Evolutionary conservation across 2,113 vertebrate species (phyloP).

Genomic region (Pyxicephalus adspersus): DNA sequence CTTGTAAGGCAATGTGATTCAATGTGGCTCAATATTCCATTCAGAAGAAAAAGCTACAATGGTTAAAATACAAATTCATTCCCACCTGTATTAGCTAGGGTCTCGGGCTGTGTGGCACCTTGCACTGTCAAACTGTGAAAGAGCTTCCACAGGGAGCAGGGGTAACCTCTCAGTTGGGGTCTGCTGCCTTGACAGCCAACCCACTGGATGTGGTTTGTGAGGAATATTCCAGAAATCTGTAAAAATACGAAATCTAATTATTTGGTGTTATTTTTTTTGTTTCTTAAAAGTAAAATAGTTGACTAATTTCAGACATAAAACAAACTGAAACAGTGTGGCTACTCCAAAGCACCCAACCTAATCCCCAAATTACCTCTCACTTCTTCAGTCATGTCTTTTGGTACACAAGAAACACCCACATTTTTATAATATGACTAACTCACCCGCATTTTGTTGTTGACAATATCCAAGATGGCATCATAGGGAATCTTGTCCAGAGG

Average conservation of each 20-base stretch:
- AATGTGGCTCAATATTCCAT: no score
- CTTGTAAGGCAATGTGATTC: no score
- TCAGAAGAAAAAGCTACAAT: no score
- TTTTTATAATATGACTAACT: conserved; percentile 52
- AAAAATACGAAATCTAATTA: not conserved
- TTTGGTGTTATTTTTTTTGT: no score
- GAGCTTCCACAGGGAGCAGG: conserved; percentile 91
- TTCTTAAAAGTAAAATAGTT: no score
- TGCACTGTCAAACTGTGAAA: conserved; percentile 87
- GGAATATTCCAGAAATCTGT: conserved; percentile 90
- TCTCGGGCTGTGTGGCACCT: conserved; percentile 73
- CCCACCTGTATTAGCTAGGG: conserved; percentile 82
- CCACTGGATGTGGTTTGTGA: conserved; percentile 80
- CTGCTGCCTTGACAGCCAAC: conserved; percentile 91
- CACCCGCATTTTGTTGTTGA: conserved; percentile 96
- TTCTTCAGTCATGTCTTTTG: no score
- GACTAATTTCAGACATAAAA: no score
- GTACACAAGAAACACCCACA: no score
- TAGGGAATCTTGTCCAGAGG: conserved; percentile 91
- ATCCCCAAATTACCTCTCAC: no score
- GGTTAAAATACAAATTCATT: no score
- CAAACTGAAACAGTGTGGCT: no score
- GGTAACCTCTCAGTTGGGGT: conserved; percentile 84
- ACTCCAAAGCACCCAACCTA: no score
- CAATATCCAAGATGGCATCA: conserved; percentile 88